Evolutionary conservation across 1,140 invertebrate genomes (phyloP), one percentile per base, ranked within the genome.

Genomic region (Habropoda laboriosa): DNA sequence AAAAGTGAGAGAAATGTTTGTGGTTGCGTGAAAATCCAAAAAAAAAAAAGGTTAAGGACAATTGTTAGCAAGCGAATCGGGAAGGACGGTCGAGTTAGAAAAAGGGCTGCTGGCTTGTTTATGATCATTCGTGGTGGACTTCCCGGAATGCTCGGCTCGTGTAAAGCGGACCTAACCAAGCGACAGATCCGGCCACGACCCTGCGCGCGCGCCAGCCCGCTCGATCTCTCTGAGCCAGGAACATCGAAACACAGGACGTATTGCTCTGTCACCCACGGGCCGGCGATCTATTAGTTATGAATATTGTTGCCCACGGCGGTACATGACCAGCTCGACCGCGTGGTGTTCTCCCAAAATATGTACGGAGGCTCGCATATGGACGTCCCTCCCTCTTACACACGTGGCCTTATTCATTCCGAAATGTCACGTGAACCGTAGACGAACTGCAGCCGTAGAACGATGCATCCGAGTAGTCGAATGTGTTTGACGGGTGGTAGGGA

Each of bases 271-370:
- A 92, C 88, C 87, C 90, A 85, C 82, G 75, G 84, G 81, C 89
- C 87, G 89, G 89, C 91, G 91, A 92, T 92, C 91, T 92, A 92
- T 92, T 92, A 92, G 91, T 92, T 92, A 92, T 92, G 91, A 92
- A 92, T 92, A 92, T 92, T 78, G 91, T 92, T 92, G 91, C 91
- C 90, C 90, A 91, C 86, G 90, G 91, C 91, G 91, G 89, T 92
- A 92, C 91, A 92, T 88, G 91, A 87, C 84, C 87, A 79, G 80
- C 83, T 71, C 67, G 82, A 66, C 84, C 77, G 80, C 80, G 81
- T 84, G 86, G 84, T 84, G 87, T 86, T 89, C 89, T 85, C 86
- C 89, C 89, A 84, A 89, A 91, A 91, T 91, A 92, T 92, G 90
- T 91, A 89, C 85, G 86, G 82, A 86, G 79, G 75, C 66, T 81